These are phyloP conservation scores for Glomeris maerens DNA, from an alignment of 1,140 invertebrate species.

Conservation along the genomic window DNA sequence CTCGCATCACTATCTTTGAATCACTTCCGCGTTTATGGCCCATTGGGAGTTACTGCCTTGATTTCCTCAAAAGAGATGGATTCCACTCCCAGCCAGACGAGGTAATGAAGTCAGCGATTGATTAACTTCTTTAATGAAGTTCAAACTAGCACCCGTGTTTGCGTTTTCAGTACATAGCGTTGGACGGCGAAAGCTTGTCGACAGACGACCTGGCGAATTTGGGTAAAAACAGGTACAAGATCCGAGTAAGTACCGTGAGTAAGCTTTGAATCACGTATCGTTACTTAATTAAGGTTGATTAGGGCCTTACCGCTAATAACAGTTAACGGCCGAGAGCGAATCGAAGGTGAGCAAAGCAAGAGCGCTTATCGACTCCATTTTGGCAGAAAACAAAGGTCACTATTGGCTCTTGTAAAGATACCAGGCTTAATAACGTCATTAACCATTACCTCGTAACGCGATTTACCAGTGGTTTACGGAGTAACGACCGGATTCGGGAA, in stretches of 20 bases:
- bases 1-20: too few species aligned
- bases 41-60: too few species aligned
- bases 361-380: conserved; percentile 43
- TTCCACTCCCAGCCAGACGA: too few species aligned
- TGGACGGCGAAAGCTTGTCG: conserved; percentile 43
- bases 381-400: conserved; percentile 44
- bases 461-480: conserved; percentile 47
- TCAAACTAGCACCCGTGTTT: not conserved
- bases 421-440: conserved; percentile 2
- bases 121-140: not conserved
- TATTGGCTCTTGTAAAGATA: not conserved
- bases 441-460: conserved; percentile 1
- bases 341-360: conserved; percentile 39
- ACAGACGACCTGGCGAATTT: conserved; percentile 43
- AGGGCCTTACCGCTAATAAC: not conserved
- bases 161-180: conserved; percentile 33
- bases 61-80: too few species aligned
- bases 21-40: too few species aligned
- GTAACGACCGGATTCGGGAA: conserved; percentile 66
- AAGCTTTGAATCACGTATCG: conserved; percentile 1
- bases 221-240: conserved; percentile 42
- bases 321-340: conserved; percentile 41
- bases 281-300: not conserved
- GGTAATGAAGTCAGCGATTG: not conserved
- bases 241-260: conserved; percentile 34